These are phyloP conservation scores for Strigamia crassipes DNA, from an alignment of 2,888 invertebrate species.

Conservation along the genomic window DNA sequence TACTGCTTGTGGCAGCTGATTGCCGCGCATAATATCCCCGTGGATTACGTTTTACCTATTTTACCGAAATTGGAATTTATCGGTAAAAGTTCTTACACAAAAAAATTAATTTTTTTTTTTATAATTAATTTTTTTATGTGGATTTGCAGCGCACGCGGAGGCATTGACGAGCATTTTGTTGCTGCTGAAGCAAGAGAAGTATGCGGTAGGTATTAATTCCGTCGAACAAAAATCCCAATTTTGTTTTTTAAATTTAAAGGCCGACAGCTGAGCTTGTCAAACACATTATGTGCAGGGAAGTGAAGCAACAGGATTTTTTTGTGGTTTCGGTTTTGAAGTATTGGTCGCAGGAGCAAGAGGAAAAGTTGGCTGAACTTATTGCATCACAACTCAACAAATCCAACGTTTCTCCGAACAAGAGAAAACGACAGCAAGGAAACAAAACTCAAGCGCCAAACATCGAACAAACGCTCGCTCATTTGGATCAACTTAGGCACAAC, in stretches of 20 bases:
- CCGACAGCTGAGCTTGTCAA: slow-evolving; percentile 60
- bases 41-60: slow-evolving; percentile 83
- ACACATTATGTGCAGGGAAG: slow-evolving; percentile 60
- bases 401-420: slow-evolving; percentile 81
- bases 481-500: slow-evolving; percentile 78
- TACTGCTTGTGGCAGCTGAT: slow-evolving; percentile 96
- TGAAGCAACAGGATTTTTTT: slow-evolving; percentile 72
- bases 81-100: slow-evolving; percentile 53
- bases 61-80: slow-evolving; percentile 68
- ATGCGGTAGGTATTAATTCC: slow-evolving; percentile 54
- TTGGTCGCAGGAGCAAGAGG: slow-evolving; percentile 92
- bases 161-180: slow-evolving; percentile 87
- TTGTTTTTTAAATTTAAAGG: slow-evolving; percentile 53
- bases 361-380: slow-evolving; percentile 68
- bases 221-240: not conserved
- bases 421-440: slow-evolving; percentile 66
- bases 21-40: slow-evolving; percentile 88
- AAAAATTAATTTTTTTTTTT: no score
- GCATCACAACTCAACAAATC: slow-evolving; percentile 67
- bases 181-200: slow-evolving; percentile 88
- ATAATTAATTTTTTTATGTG: not conserved
- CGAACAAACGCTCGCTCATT: slow-evolving; percentile 84
- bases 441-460: slow-evolving; percentile 58
- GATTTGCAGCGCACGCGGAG: slow-evolving; percentile 85
- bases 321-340: slow-evolving; percentile 88